phyloP scores from a whole-genome alignment of 2,797 vertebrate genomes.

The Lutjanus campechanus region DNA sequence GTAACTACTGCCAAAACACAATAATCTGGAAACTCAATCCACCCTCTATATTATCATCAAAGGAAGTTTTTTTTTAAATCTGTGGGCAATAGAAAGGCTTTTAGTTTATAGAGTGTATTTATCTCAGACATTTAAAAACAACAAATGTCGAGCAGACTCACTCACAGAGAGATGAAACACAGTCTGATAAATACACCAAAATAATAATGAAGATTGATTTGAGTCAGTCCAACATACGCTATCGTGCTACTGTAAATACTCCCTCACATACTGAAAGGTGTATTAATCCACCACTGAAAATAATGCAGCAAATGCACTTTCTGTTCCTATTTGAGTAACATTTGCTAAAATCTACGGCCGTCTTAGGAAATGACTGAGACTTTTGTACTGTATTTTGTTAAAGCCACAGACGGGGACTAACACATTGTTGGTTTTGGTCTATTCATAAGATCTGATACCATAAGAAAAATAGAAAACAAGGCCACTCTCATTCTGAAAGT shows the following conservation, averaged over 20 bases:
- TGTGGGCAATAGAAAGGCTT: no score
- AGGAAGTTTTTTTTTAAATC: background rate
- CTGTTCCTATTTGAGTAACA: background rate
- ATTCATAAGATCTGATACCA: background rate
- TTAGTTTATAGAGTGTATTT: no score
- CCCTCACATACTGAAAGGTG: background rate
- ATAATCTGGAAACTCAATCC: background rate
- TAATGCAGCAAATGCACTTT: no score
- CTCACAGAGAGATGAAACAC: background rate
- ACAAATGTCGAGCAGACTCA: background rate
- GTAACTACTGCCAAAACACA: background rate
- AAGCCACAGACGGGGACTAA: background rate
- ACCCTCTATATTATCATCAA: background rate
- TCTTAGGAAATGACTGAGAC: background rate
- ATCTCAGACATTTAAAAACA: background rate
- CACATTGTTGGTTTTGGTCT: background rate
- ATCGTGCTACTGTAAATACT: background rate
- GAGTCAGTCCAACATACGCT: background rate
- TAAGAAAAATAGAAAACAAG: background rate
- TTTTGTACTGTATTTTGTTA: no score
- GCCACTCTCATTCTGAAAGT: background rate
- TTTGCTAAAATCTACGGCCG: background rate
- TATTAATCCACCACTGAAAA: no score
- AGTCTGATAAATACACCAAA: background rate
- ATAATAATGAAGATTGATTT: background rate